phyloP scores from a whole-genome alignment of 2,888 invertebrate genomes.

The Leucophora obtusa region DNA sequence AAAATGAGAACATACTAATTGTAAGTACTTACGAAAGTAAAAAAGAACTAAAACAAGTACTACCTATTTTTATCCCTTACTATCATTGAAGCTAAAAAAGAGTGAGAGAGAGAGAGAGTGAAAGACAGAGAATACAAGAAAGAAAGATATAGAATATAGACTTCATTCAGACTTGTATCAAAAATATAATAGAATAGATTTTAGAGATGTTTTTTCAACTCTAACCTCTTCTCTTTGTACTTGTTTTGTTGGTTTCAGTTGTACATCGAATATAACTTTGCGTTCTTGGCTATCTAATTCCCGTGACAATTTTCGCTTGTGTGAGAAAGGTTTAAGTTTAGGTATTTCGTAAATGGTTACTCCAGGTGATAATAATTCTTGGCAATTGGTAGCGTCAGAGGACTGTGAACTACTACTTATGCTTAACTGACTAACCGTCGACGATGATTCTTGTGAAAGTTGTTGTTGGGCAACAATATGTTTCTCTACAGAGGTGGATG shows the following conservation, averaged over 20 bases:
- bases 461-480: constrained; percentile 28
- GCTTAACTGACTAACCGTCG: constrained; percentile 43
- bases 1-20: too few relatives aligned
- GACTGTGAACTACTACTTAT: neutral
- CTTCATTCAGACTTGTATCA: too few relatives aligned
- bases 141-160: too few relatives aligned
- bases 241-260: constrained; percentile 71
- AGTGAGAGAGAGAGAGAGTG: too few relatives aligned
- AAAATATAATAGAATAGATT: too few relatives aligned
- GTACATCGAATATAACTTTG: constrained; percentile 80
- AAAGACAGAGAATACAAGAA: too few relatives aligned
- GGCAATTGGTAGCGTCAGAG: constrained; percentile 14
- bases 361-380: constrained; percentile 27
- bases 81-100: too few relatives aligned
- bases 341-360: constrained; percentile 59
- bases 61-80: too few relatives aligned
- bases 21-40: too few relatives aligned
- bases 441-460: neutral
- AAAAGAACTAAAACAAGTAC: too few relatives aligned
- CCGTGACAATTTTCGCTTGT: constrained; percentile 44
- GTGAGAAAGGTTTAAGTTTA: constrained; percentile 59
- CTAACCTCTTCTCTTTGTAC: constrained; percentile 69
- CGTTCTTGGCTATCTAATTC: constrained; percentile 76
- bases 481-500: neutral
- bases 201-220: constrained; percentile 26